A percentile compares a stretch with the other conserved stretches of the same genome.
Conservation (phyloP, 2,888 invertebrate genomes). For the Pristionchus exspectatus region DNA sequence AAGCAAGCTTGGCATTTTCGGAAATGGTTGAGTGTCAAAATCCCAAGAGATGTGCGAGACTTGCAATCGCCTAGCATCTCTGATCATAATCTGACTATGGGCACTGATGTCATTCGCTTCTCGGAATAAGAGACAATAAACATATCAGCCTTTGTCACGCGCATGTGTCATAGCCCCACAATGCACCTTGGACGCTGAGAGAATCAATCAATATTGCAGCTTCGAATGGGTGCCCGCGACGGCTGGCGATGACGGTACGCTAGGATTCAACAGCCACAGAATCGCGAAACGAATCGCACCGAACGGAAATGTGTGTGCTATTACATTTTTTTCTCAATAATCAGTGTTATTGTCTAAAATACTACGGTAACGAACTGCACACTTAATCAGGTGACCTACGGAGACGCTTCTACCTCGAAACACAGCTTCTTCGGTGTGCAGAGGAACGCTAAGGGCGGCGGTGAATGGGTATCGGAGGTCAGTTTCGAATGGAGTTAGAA, state of each 20-base stretch:
- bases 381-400: slow-evolving; percentile 23
- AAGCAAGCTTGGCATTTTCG: not conserved
- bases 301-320: slow-evolving; percentile 17
- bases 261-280: slow-evolving; percentile 38
- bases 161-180: not conserved
- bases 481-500: not conserved
- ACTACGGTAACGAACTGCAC: not conserved
- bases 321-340: not conserved
- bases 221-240: slow-evolving; percentile 36
- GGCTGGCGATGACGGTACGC: not conserved
- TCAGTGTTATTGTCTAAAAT: not conserved
- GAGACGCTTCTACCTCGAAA: not conserved
- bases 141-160: slow-evolving; percentile 40
- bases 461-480: not conserved
- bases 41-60: not conserved
- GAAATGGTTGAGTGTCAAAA: not conserved
- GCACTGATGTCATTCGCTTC: slow-evolving; percentile 35
- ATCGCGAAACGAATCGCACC: slow-evolving; percentile 31
- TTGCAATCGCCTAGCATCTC: not conserved
- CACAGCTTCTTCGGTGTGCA: slow-evolving; percentile 36
- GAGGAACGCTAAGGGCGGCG: not conserved
- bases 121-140: slow-evolving; percentile 22
- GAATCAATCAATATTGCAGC: slow-evolving; percentile 26
- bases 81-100: slow-evolving; percentile 5
- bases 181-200: not conserved